Evolutionary conservation across 2,888 invertebrate genomes (phyloP).

Genomic region (Diabrotica balteata): DNA sequence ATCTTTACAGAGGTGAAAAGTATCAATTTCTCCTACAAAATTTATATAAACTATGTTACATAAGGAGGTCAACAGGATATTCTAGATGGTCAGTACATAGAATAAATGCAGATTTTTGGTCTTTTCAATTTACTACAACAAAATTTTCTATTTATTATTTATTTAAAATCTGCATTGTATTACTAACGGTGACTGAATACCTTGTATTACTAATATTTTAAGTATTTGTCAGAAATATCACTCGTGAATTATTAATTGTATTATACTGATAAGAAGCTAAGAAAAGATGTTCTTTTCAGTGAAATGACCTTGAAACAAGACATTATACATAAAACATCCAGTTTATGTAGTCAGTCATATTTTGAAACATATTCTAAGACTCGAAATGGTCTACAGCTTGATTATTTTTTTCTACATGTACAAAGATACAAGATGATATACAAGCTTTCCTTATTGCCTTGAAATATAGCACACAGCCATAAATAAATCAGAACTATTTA

Average conservation of each 20-base stretch:
- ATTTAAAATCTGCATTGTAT: constrained; percentile 3
- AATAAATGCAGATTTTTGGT: constrained; percentile 2
- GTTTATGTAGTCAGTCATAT: not conserved
- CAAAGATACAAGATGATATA: constrained; percentile 16
- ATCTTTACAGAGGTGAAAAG: constrained; percentile 3
- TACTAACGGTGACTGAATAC: not conserved
- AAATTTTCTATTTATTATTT: no score
- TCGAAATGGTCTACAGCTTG: not conserved
- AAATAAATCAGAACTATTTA: constrained; percentile 2
- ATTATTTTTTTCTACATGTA: constrained; percentile 5
- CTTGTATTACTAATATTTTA: constrained; percentile 7
- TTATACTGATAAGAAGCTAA: not conserved
- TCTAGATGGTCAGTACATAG: not conserved
- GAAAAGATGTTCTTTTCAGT: no score
- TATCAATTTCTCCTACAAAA: no score
- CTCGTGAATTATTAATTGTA: not conserved
- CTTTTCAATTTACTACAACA: not conserved
- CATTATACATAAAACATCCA: not conserved
- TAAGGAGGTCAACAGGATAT: not conserved
- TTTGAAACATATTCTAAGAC: not conserved
- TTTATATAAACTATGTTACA: not conserved
- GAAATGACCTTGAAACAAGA: constrained; percentile 3
- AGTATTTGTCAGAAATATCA: constrained; percentile 9
- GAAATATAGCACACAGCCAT: constrained; percentile 12
- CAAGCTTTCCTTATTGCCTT: constrained; percentile 13